Evolutionary conservation across 1,140 invertebrate species (phyloP).

Genomic region (Vollenhovia emeryi): DNA sequence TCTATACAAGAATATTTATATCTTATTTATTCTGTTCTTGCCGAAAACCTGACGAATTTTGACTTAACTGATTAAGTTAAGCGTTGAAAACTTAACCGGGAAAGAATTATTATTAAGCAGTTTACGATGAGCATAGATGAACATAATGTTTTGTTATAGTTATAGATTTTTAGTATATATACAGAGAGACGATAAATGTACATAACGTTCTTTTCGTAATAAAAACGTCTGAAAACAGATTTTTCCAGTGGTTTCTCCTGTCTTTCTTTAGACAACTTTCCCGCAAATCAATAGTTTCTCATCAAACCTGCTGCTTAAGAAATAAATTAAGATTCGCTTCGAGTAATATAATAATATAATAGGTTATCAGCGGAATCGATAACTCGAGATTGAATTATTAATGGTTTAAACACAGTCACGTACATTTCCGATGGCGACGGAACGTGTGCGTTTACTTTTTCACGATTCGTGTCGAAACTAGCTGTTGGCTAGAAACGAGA

Average conservation of each 20-base stretch:
- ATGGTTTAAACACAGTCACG: not conserved
- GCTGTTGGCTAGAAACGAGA: not conserved
- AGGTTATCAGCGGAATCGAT: not conserved
- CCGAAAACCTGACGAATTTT: slow-evolving; percentile 55
- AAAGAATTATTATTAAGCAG: slow-evolving; percentile 60
- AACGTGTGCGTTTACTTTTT: not conserved
- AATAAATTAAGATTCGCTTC: not conserved
- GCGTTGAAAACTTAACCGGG: not conserved
- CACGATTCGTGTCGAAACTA: not conserved
- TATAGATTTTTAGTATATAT: slow-evolving; percentile 58
- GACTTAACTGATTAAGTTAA: slow-evolving; percentile 54
- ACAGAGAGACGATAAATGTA: slow-evolving; percentile 67
- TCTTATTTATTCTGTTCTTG: slow-evolving; percentile 63
- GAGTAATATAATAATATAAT: not conserved
- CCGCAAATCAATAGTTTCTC: not conserved
- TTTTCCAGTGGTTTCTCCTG: not conserved
- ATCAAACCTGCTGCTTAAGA: not conserved
- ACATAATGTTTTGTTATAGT: slow-evolving; percentile 74
- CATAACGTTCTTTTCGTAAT: slow-evolving; percentile 74
- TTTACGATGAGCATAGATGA: slow-evolving; percentile 64
- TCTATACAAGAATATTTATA: slow-evolving; percentile 38
- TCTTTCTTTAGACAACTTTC: not conserved
- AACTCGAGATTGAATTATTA: not conserved
- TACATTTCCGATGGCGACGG: not conserved
- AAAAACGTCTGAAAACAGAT: slow-evolving; percentile 59